phyloP scores from a whole-genome alignment of 1,140 invertebrate genomes.

The Bombus terrestris region DNA sequence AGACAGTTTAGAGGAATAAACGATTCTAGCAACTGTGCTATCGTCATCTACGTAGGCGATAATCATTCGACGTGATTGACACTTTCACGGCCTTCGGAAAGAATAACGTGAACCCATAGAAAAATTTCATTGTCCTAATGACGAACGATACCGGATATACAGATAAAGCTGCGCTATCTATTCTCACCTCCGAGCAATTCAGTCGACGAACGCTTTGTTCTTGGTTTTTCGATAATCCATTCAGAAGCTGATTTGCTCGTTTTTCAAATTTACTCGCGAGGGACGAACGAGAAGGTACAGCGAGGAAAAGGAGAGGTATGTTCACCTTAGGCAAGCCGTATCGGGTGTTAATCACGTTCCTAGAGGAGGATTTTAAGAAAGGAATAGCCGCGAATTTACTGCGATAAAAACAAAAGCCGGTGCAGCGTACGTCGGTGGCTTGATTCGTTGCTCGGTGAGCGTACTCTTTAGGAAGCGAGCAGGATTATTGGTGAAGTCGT shows the following conservation, averaged over 20 bases:
- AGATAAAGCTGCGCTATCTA: not conserved
- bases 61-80: constrained; percentile 42
- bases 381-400: not conserved
- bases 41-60: constrained; percentile 28
- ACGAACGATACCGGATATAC: not conserved
- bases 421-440: not conserved
- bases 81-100: constrained; percentile 8
- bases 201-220: not conserved
- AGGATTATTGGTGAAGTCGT: constrained; percentile 30
- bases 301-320: not conserved
- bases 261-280: constrained; percentile 4
- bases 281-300: too few relatives aligned
- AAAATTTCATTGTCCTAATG: constrained; percentile 17
- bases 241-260: constrained; percentile 18
- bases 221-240: constrained; percentile 5
- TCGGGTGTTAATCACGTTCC: constrained; percentile 2
- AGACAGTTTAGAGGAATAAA: constrained; percentile 9
- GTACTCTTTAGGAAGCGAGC: constrained; percentile 30
- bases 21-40: not conserved
- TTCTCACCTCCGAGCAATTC: not conserved
- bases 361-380: constrained; percentile 8
- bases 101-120: not conserved
- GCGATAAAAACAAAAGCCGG: not conserved
- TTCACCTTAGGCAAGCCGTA: constrained; percentile 11
- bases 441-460: not conserved